Evolutionary conservation across 2,888 invertebrate genomes (phyloP).

Genomic region (Orgyia antiqua): DNA sequence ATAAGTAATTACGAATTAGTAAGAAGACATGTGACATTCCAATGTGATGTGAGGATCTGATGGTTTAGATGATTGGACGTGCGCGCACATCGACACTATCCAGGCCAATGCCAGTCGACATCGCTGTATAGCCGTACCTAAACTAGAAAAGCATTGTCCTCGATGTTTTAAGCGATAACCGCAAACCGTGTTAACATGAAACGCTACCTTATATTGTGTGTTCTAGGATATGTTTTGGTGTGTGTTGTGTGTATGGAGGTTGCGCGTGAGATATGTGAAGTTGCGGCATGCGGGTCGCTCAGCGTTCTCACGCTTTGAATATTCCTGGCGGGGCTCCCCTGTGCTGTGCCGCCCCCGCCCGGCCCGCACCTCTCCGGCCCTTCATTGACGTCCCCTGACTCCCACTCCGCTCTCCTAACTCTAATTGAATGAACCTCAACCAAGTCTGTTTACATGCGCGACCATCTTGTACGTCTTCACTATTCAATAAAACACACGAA

Average conservation of each 20-base stretch:
- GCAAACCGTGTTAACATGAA: constrained; percentile 34
- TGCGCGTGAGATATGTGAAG: constrained; percentile 77
- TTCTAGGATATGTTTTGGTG: constrained; percentile 44
- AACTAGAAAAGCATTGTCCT: constrained; percentile 78
- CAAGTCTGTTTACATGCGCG: constrained; percentile 60
- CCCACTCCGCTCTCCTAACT: constrained; percentile 55
- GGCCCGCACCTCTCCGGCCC: constrained; percentile 50
- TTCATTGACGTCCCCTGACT: constrained; percentile 67
- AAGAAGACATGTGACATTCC: too few species aligned
- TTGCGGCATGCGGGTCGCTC: constrained; percentile 77
- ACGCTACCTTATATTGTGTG: constrained; percentile 40
- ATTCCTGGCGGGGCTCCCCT: constrained; percentile 67
- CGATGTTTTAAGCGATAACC: constrained; percentile 75
- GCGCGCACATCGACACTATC: constrained; percentile 68
- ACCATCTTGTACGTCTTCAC: constrained; percentile 33
- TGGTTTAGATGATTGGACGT: constrained; percentile 67
- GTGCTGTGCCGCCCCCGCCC: constrained; percentile 28
- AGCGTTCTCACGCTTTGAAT: constrained; percentile 78
- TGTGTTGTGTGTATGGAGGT: constrained; percentile 46
- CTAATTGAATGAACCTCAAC: constrained; percentile 68
- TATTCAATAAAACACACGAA: constrained; percentile 24
- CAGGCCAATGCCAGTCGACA: constrained; percentile 73
- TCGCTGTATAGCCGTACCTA: constrained; percentile 52
- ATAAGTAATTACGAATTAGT: too few species aligned
- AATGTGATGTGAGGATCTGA: too few species aligned